Evolutionary conservation across 2,888 invertebrate genomes (phyloP), one percentile per base, ranked within the genome.

Genomic region (Xylophagus ater): DNA sequence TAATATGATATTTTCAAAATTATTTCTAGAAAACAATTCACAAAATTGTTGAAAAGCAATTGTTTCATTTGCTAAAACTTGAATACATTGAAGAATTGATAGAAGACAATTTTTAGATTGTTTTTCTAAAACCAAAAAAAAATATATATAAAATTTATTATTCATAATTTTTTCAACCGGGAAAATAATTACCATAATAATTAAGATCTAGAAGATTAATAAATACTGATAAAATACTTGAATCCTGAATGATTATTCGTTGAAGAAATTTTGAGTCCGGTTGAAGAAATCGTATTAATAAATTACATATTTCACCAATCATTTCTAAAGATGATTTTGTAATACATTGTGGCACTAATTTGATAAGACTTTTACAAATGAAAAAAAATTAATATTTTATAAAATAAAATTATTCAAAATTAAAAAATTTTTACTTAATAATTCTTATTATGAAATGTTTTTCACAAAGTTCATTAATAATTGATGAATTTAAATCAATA

Each of bases 191-290:
- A 48, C 46, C 48, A 34, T 37, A 41, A 12, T 40, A 23, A 19
- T 29, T n/a, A 3, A 44, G 23, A 41, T 46, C 40, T 21, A 49
- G 23, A 21, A 47, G 32, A 24, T 40, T 15, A 10, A 44, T 32
- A 4, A 49, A 23, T 6, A 34, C 21, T 5, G 25, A 15, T 12
- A 50, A 41, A 17, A 48, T 42, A n/a, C 46, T 47, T 13, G 49
- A 48, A 45, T 64, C 62, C 1, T 60, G 57, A n/a, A 57, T 56
- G 4, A 59, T 45, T 3, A 49, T 53, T 3, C 52, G 49, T 48
- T 59, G 52, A 8, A 62, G 43, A 13, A 53, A 54, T 3, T 41
- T 28, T 29, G 54, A 53, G 19, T 57, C 54, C 10, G 47, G 21
- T 7, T 39, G 24, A 38, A 56, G 51, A 33, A 54, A 58, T n/a